phyloP scores from a whole-genome alignment of 2,888 invertebrate species.

The Hyposoter dolosus region DNA sequence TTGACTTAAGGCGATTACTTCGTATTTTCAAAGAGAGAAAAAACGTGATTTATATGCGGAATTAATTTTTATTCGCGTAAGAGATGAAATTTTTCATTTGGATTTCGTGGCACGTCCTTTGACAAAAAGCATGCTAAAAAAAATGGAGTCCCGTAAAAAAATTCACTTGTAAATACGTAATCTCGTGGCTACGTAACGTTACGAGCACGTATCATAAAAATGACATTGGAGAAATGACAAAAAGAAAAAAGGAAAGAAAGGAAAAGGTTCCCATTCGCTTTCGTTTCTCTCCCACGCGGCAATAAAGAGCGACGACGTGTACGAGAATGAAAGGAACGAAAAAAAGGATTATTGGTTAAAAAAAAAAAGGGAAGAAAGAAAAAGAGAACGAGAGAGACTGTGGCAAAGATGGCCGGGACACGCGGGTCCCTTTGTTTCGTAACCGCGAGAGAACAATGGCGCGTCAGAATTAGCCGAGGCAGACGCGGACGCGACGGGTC shows the following conservation, averaged over 20 bases:
- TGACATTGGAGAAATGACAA: constrained; percentile 33
- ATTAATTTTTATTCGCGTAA: constrained; percentile 7
- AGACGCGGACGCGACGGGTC: constrained; percentile 47
- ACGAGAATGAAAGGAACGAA: constrained; percentile 57
- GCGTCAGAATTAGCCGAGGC: constrained; percentile 62
- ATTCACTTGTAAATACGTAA: constrained; percentile 27
- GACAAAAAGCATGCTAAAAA: neutral
- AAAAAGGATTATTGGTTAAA: constrained; percentile 28
- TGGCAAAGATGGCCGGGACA: constrained; percentile 51
- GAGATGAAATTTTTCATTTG: constrained; percentile 7
- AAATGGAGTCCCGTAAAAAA: neutral
- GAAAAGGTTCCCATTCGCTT: constrained; percentile 60
- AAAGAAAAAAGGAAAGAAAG: constrained; percentile 21
- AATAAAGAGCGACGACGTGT: constrained; percentile 48
- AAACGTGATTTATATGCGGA: neutral
- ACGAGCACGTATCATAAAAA: constrained; percentile 14
- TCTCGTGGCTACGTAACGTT: constrained; percentile 7
- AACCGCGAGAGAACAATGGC: constrained; percentile 67
- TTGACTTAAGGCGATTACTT: neutral
- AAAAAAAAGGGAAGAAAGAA: neutral
- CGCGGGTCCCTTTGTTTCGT: constrained; percentile 66
- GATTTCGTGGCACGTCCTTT: neutral
- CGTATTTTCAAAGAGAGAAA: neutral
- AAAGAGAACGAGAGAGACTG: constrained; percentile 16
- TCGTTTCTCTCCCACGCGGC: constrained; percentile 64